Evolutionary conservation across 2,888 invertebrate genomes (phyloP).

Genomic region (Clusia tigrina): DNA sequence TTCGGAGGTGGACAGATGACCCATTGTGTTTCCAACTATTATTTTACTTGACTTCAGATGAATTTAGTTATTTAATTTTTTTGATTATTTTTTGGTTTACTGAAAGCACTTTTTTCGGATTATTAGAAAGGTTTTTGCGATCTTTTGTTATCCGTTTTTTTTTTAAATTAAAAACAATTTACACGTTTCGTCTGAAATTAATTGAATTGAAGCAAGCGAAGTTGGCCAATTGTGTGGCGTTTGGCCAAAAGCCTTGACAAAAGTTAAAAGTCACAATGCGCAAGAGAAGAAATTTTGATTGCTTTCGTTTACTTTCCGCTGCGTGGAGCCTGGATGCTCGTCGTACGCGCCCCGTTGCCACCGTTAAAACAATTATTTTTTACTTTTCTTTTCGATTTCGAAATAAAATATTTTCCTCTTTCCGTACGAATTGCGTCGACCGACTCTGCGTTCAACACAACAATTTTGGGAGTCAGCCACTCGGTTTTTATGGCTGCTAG

Average conservation of each 20-base stretch:
- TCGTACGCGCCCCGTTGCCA: not conserved
- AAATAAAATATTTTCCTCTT: not conserved
- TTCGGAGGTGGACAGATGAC: conserved; percentile 59
- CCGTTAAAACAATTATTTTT: not conserved
- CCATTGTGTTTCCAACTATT: conserved; percentile 55
- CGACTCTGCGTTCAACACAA: not conserved
- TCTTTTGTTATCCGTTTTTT: not conserved
- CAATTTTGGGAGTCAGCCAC: not conserved
- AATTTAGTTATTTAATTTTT: too few species aligned
- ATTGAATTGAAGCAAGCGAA: too few species aligned
- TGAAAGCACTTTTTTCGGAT: conserved; percentile 8
- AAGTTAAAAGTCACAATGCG: not conserved
- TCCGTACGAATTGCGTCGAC: not conserved
- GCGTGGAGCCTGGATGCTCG: not conserved
- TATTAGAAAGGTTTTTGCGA: too few species aligned
- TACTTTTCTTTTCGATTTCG: not conserved
- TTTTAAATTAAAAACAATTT: conserved; percentile 23
- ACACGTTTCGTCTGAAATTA: conserved; percentile 7
- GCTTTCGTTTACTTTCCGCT: not conserved
- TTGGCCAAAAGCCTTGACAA: too few species aligned
- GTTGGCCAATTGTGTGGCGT: not conserved
- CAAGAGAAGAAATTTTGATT: not conserved
- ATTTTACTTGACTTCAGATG: conserved; percentile 5
- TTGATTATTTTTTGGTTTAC: conserved; percentile 15
- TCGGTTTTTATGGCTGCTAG: not conserved